A percentile compares a stretch with the other conserved stretches of the same genome.
Evolutionary conservation across 2,797 vertebrate species (phyloP).

Genomic region (Jordanella pulchra): DNA sequence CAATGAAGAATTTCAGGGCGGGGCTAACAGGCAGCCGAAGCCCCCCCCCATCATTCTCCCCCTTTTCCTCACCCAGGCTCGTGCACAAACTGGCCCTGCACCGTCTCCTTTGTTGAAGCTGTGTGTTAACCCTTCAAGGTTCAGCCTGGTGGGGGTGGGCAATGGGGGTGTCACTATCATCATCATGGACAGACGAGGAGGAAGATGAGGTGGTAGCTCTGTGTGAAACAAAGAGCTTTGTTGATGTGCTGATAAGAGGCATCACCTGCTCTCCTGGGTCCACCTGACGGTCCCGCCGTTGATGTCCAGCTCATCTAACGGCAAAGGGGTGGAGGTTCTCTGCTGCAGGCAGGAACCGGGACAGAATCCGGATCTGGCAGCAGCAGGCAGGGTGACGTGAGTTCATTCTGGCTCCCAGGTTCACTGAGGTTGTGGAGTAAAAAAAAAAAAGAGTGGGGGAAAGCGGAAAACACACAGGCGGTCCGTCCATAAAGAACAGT

Average conservation of each 20-base stretch:
- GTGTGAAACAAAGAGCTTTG: constrained; percentile 66
- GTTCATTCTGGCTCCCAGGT: constrained; percentile 61
- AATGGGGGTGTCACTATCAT: constrained; percentile 13
- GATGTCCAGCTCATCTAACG: background rate
- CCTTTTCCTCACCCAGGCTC: constrained; percentile 3
- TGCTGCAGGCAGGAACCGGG: constrained; percentile 4
- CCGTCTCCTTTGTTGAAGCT: constrained; percentile 72
- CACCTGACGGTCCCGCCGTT: background rate
- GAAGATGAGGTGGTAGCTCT: constrained; percentile 9
- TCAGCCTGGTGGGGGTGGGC: constrained; percentile 2
- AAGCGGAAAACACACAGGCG: constrained; percentile 6
- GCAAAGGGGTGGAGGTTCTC: constrained; percentile 1
- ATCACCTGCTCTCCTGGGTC: constrained; percentile 7
- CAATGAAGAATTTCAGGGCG: constrained; percentile 72
- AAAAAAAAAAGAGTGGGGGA: constrained; percentile 28
- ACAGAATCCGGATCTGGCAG: constrained; percentile 36
- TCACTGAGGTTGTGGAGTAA: constrained; percentile 56
- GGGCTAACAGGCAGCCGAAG: constrained; percentile 50
- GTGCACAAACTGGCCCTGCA: constrained; percentile 31
- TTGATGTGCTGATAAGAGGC: constrained; percentile 5
- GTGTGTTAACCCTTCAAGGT: constrained; percentile 57
- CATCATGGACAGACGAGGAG: constrained; percentile 1
- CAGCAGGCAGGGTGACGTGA: constrained; percentile 51
- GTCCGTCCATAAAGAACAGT: constrained; percentile 29
- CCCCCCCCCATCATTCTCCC: constrained; percentile 5